Evolutionary conservation across 2,888 invertebrate species (phyloP).

Genomic region (Elysia crispata): DNA sequence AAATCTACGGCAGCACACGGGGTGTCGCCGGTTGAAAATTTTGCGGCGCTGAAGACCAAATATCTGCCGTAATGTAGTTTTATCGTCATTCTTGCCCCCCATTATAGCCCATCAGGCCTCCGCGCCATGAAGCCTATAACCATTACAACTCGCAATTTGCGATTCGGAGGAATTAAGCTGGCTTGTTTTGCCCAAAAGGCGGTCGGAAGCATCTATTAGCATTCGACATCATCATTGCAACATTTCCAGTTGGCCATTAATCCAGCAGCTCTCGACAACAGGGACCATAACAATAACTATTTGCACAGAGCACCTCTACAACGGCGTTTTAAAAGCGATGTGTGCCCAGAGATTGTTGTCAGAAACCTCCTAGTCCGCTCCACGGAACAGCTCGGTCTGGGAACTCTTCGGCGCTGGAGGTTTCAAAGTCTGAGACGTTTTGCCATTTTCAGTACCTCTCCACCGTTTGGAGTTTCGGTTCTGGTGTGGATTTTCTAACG

Average conservation of each 20-base stretch:
- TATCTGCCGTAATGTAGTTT: slow-evolving; percentile 43
- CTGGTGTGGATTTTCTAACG: too few relatives aligned
- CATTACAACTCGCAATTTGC: slow-evolving; percentile 28
- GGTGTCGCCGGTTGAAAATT: not conserved
- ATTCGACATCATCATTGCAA: slow-evolving; percentile 41
- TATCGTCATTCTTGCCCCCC: slow-evolving; percentile 32
- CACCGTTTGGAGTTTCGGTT: too few relatives aligned
- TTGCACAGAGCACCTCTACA: not conserved
- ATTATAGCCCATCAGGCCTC: slow-evolving; percentile 38
- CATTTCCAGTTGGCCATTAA: slow-evolving; percentile 36
- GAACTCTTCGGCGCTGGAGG: too few relatives aligned
- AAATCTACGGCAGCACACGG: slow-evolving; percentile 30
- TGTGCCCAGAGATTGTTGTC: not conserved
- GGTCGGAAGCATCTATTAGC: slow-evolving; percentile 33
- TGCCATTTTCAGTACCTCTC: too few relatives aligned
- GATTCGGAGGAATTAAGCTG: slow-evolving; percentile 19
- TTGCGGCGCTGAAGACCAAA: slow-evolving; percentile 33
- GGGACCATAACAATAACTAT: slow-evolving; percentile 45
- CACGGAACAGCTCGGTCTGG: too few relatives aligned
- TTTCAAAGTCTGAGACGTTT: too few relatives aligned
- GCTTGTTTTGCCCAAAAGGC: not conserved
- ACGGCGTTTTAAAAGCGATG: slow-evolving; percentile 28
- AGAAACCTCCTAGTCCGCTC: not conserved
- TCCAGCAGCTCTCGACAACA: not conserved
- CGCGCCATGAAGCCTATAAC: slow-evolving; percentile 19